Conservation (phyloP, 2,888 invertebrate species). For the Calameuta pallipes region DNA sequence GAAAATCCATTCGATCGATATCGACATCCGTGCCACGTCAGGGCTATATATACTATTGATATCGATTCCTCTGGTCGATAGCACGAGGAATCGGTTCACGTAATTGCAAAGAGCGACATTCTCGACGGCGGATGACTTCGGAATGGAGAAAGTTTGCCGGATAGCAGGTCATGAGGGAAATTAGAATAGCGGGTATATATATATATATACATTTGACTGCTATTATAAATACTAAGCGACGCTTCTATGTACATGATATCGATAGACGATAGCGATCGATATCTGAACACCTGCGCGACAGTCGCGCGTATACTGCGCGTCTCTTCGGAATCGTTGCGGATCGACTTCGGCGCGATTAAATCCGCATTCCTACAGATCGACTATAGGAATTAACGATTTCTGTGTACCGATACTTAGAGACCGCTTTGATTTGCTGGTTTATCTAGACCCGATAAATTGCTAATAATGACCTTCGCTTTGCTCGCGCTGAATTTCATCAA, state of each 20-base stretch:
- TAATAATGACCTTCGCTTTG: constrained; percentile 4
- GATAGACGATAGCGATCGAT: background rate
- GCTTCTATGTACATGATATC: background rate
- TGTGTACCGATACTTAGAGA: background rate
- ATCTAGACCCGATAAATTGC: background rate
- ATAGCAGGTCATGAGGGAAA: background rate
- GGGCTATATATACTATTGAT: background rate
- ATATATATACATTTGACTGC: background rate
- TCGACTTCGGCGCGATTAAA: background rate
- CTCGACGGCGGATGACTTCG: background rate
- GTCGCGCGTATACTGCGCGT: background rate
- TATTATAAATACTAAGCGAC: background rate
- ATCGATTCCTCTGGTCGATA: background rate
- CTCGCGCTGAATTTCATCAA: constrained; percentile 46
- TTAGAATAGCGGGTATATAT: background rate
- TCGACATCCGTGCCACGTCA: background rate
- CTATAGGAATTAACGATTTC: background rate
- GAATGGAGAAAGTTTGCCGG: background rate
- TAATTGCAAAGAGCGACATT: background rate
- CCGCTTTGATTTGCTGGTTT: background rate
- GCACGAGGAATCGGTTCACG: background rate
- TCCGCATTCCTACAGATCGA: background rate
- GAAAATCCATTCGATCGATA: background rate
- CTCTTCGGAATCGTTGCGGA: background rate
- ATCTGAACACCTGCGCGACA: background rate